Evolutionary conservation across 2,888 invertebrate species (phyloP), one percentile per base, ranked within the genome.

Genomic region (Thymelicus acteon): DNA sequence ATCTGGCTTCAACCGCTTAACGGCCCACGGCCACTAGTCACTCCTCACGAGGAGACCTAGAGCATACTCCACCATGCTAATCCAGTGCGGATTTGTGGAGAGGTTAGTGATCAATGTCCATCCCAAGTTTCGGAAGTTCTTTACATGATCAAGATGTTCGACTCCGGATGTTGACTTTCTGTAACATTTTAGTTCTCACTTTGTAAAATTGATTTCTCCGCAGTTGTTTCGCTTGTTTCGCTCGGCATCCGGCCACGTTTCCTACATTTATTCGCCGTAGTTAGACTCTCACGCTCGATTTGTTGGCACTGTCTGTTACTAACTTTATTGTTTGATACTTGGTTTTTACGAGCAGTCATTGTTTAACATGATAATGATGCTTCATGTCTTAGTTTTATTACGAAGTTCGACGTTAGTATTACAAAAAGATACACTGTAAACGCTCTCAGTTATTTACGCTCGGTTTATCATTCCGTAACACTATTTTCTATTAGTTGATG

Each of bases 261-360:
- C 24, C 54, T 54, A 54, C 54, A 54, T 54, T 54, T 54, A 54
- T 54, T 54, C 54, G 24, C 54, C 54, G 54, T 54, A 54, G 54
- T 54, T 54, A 24, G 24, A 54, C 54, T 24, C 54, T 12, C 54
- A 24, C 24, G 54, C 54, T 24, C 54, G 54, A 54, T 54, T 54
- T 54, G 54, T 54, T 54, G 54, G 54, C 54, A 15, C 49, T 49
- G 49, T 54, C 10, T 54, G 24, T 12, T 24, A 54, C 54, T 24
- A 54, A 54, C 54, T 54, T 54, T 54, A 54, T 54, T 24, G 24
- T 54, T 54, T 54, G 54, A 54, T 54, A 54, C 54, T 54, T 54
- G 24, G 12, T 54, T 52, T 54, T 24, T 12, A 54, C 54, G 24
- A 54, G 12, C 54, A 54, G 54, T 54, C 54, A 54, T 24, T 24